Conservation (phyloP, 2,797 vertebrate genomes). For the Lepidocolaptes lacrymiger region DNA sequence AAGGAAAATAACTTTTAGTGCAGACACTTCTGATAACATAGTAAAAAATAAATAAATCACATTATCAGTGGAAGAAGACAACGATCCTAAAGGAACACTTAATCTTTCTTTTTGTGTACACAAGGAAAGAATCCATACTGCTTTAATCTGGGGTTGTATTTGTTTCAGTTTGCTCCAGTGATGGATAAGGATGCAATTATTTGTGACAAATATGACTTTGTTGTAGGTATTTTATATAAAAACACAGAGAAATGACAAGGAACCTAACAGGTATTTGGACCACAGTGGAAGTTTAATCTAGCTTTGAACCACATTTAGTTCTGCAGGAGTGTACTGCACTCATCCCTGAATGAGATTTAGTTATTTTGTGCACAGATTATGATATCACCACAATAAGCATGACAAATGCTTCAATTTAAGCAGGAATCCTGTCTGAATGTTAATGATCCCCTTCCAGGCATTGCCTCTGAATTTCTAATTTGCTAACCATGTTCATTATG, state of each 20-base stretch:
- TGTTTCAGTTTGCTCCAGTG: background rate
- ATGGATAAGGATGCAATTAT: conserved; percentile 21
- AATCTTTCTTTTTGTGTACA: background rate
- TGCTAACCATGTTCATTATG: background rate
- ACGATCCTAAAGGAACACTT: background rate
- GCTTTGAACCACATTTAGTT: background rate
- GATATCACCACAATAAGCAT: background rate
- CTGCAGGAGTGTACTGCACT: background rate
- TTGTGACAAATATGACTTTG: conserved; percentile 33
- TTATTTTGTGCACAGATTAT: conserved; percentile 13
- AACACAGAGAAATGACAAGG: background rate
- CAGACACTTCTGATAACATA: background rate
- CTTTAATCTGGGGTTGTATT: background rate
- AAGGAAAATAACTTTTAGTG: background rate
- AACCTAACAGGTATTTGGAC: background rate
- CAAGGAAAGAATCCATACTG: background rate
- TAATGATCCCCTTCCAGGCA: background rate
- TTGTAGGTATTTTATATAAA: background rate
- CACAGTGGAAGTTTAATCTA: background rate
- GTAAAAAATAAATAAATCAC: background rate
- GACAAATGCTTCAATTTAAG: conserved; percentile 26
- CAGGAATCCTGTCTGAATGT: background rate
- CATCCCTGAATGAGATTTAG: background rate
- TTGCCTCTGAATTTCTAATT: background rate
- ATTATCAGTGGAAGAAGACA: background rate